These are phyloP conservation scores for Syndactyla subalaris DNA, from an alignment of 2,797 vertebrate species.

Conservation along the genomic window DNA sequence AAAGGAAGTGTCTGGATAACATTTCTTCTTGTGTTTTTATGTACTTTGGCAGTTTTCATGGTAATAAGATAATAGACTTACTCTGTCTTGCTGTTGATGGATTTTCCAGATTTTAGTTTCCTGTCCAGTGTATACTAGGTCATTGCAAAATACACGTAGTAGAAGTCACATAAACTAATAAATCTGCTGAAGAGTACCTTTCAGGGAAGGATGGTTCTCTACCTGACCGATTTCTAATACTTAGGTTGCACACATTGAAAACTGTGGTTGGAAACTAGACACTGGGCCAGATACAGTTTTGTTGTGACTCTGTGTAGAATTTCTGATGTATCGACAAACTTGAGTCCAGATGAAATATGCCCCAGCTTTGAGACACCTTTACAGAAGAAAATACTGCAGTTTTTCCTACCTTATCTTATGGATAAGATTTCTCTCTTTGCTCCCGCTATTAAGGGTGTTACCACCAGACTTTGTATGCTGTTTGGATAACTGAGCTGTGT, in stretches of 20 bases:
- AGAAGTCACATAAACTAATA: not conserved
- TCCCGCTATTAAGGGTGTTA: not conserved
- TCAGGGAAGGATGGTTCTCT: not conserved
- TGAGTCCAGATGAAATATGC: not conserved
- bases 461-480: not conserved
- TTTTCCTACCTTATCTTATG: not conserved
- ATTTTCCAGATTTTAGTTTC: not conserved
- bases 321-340: not conserved
- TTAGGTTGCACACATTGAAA: not conserved
- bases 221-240: not conserved
- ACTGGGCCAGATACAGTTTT: not conserved
- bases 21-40: not conserved
- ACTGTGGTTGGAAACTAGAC: not conserved
- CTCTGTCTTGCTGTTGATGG: not conserved
- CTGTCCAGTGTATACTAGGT: not conserved
- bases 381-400: not conserved
- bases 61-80: not conserved
- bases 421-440: not conserved
- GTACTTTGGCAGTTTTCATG: not conserved
- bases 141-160: not conserved
- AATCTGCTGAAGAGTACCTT: not conserved
- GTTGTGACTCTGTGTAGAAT: not conserved
- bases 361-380: not conserved
- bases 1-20: constrained; percentile 23
- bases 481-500: not conserved